A percentile compares a stretch with the other conserved stretches of the same genome.
Evolutionary conservation across 1,140 invertebrate species (phyloP).

Genomic region (Trigoniulus corallinus): DNA sequence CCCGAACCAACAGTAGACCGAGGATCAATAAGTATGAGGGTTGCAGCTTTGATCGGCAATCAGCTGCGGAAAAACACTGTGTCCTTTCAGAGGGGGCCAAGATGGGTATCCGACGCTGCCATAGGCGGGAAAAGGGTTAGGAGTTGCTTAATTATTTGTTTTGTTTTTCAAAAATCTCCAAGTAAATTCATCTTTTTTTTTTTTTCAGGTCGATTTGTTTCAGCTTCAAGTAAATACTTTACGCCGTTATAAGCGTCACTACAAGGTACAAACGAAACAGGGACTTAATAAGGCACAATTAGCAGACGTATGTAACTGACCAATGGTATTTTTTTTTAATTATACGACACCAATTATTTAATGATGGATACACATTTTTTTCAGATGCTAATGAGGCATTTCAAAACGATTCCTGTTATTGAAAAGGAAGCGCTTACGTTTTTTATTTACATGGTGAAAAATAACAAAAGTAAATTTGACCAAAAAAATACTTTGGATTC

Average conservation of each 20-base stretch:
- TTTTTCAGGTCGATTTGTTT: slow-evolving; percentile 55
- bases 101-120: too few species aligned
- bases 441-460: slow-evolving; percentile 93
- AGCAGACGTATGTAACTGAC: slow-evolving; percentile 62
- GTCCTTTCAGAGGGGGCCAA: too few species aligned
- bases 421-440: slow-evolving; percentile 91
- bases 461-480: slow-evolving; percentile 79
- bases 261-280: slow-evolving; percentile 72
- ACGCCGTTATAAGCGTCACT: slow-evolving; percentile 80
- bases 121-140: too few species aligned
- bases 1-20: too few species aligned
- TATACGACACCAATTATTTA: too few species aligned
- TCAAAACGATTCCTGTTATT: slow-evolving; percentile 78
- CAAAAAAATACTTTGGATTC: slow-evolving; percentile 33
- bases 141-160: too few species aligned
- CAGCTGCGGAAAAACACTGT: too few species aligned
- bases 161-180: too few species aligned
- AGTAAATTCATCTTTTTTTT: too few species aligned
- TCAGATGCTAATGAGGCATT: slow-evolving; percentile 82
- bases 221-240: slow-evolving; percentile 85
- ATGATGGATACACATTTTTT: slow-evolving; percentile 13
- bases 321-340: neutral
- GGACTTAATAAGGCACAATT: slow-evolving; percentile 87
- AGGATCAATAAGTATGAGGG: too few species aligned
- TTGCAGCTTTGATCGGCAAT: too few species aligned